These are phyloP conservation scores for Aspidiotus rigidus DNA, from an alignment of 2,888 invertebrate genomes.

Conservation along the genomic window DNA sequence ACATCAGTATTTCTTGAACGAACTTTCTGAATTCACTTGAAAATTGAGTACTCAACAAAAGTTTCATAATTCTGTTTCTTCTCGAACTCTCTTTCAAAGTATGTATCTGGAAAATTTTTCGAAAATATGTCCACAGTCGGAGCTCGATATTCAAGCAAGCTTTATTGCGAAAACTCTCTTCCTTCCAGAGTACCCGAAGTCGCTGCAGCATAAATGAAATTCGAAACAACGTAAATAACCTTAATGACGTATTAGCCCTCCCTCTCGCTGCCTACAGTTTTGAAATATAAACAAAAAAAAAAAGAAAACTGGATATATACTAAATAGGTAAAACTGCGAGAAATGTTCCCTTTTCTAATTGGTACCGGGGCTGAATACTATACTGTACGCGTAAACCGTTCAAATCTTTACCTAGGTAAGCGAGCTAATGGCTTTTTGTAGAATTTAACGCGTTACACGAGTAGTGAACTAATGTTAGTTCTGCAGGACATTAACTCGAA, in stretches of 20 bases:
- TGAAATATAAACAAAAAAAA: too few species aligned
- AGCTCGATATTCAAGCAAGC: too few species aligned
- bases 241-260: not conserved
- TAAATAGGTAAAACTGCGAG: conserved; percentile 3
- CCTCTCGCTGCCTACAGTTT: not conserved
- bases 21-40: too few species aligned
- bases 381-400: not conserved
- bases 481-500: conserved; percentile 2
- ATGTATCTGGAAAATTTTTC: too few species aligned
- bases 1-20: too few species aligned
- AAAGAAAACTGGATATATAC: not conserved
- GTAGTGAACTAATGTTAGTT: not conserved
- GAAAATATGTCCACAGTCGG: too few species aligned
- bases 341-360: conserved; percentile 1
- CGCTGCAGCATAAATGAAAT: not conserved
- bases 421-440: conserved; percentile 1
- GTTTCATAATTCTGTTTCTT: too few species aligned
- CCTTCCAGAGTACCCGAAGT: too few species aligned
- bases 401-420: not conserved
- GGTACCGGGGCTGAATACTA: not conserved
- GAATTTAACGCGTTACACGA: not conserved
- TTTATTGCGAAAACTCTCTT: too few species aligned
- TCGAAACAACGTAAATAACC: conserved; percentile 1
- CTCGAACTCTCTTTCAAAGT: too few species aligned
- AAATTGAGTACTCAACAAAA: too few species aligned